Conservation (phyloP, 2,797 vertebrate genomes). For the Capromys pilorides region DNA sequence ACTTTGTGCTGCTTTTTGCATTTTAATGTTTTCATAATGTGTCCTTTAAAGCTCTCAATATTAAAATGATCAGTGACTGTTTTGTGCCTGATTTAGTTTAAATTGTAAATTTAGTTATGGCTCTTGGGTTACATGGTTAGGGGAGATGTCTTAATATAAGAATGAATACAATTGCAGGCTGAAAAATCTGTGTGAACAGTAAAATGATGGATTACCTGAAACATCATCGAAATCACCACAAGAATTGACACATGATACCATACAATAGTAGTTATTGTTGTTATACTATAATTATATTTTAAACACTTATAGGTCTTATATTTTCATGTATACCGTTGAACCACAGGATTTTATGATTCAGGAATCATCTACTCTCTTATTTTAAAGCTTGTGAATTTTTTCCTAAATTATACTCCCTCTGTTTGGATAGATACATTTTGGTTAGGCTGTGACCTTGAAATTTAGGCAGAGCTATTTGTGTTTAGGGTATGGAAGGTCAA, state of each 20-base stretch:
- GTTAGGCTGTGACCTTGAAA: not conserved
- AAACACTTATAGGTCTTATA: not conserved
- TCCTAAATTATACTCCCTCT: not conserved
- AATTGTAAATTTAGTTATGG: slow-evolving; percentile 59
- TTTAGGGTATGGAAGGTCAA: not conserved
- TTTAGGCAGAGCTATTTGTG: not conserved
- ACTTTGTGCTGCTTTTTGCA: slow-evolving; percentile 68
- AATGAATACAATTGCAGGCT: slow-evolving; percentile 12
- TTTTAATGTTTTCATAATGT: slow-evolving; percentile 71
- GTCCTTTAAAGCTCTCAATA: slow-evolving; percentile 52
- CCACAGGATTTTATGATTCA: not conserved
- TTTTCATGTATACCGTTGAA: not conserved
- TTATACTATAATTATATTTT: not conserved
- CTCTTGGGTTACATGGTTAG: not conserved
- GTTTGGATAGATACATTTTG: not conserved
- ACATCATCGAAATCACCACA: not conserved
- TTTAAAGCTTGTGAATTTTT: not conserved
- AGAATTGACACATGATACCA: not conserved
- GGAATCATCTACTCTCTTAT: not conserved
- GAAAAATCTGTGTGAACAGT: not conserved
- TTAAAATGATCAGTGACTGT: slow-evolving; percentile 67
- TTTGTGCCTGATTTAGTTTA: slow-evolving; percentile 59
- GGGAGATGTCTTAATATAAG: not conserved
- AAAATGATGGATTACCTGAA: not conserved
- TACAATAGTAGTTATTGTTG: not conserved